These are phyloP conservation scores for Staurois parvus DNA, from an alignment of 2,797 vertebrate genomes.

Conservation along the genomic window DNA sequence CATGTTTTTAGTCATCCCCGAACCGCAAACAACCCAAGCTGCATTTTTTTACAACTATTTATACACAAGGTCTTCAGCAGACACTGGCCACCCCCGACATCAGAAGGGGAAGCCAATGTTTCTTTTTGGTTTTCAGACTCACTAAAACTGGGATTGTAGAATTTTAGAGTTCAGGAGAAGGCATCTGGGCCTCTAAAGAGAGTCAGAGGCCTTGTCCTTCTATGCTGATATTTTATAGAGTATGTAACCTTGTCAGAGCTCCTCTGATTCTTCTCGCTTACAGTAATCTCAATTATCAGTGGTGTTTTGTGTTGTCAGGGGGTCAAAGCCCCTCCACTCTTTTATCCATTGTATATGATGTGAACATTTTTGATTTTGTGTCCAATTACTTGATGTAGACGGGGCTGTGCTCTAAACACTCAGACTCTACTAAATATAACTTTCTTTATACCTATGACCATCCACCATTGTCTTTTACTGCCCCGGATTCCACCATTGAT, in stretches of 20 bases:
- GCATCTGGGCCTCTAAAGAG: not conserved
- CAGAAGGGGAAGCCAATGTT: not conserved
- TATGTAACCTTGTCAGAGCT: constrained; percentile 8
- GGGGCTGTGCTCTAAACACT: constrained; percentile 63
- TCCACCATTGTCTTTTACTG: not conserved
- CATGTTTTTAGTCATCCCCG: constrained; percentile 83
- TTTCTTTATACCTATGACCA: constrained; percentile 1
- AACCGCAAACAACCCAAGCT: constrained; percentile 75
- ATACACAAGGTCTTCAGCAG: constrained; percentile 35
- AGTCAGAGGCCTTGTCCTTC: not conserved
- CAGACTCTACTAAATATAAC: constrained; percentile 20
- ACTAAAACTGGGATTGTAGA: constrained; percentile 8
- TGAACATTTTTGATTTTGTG: constrained; percentile 66
- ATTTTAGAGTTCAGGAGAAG: not conserved
- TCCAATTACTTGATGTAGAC: constrained; percentile 72
- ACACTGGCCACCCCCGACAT: not conserved
- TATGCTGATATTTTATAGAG: constrained; percentile 38
- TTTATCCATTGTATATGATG: constrained; percentile 68
- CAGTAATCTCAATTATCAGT: constrained; percentile 3
- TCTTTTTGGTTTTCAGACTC: constrained; percentile 18
- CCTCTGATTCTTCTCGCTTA: constrained; percentile 9
- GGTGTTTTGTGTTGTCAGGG: constrained; percentile 56
- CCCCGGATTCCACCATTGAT: too few relatives aligned
- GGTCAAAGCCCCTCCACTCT: constrained; percentile 41
- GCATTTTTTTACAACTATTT: constrained; percentile 77